A percentile compares a stretch with the other conserved stretches of the same genome.
These are phyloP conservation scores for Cylloceria caligata DNA, from an alignment of 2,888 invertebrate species.

Conservation along the genomic window DNA sequence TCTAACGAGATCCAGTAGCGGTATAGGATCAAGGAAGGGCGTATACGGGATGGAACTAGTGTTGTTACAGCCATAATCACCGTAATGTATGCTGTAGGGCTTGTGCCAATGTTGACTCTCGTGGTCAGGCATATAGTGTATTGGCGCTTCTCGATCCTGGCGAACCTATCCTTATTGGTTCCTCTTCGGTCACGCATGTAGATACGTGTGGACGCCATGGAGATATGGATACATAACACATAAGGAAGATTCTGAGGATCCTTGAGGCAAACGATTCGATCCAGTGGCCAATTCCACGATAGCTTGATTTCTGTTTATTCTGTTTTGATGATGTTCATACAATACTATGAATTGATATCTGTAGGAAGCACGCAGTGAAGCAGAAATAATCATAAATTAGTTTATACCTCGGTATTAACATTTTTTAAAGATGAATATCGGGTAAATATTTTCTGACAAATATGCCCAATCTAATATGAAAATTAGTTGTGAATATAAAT, in stretches of 20 bases:
- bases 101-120: slow-evolving; percentile 79
- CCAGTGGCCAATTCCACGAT: slow-evolving; percentile 13
- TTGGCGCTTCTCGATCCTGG: slow-evolving; percentile 60
- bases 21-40: slow-evolving; percentile 57
- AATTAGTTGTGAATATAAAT: too few relatives aligned
- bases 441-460: too few relatives aligned
- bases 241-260: slow-evolving; percentile 48
- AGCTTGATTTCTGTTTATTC: slow-evolving; percentile 53
- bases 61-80: slow-evolving; percentile 79
- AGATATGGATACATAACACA: slow-evolving; percentile 47
- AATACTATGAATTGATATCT: background rate
- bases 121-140: slow-evolving; percentile 76
- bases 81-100: slow-evolving; percentile 77
- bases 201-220: background rate
- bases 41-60: slow-evolving; percentile 53
- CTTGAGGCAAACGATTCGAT: slow-evolving; percentile 19
- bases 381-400: background rate
- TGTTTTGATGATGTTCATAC: slow-evolving; percentile 27
- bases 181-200: slow-evolving; percentile 68
- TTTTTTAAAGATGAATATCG: too few relatives aligned
- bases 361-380: background rate
- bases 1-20: slow-evolving; percentile 75
- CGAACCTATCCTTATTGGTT: slow-evolving; percentile 42
- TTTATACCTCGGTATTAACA: background rate
- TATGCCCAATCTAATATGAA: too few relatives aligned